Evolutionary conservation across 2,113 vertebrate species (phyloP).

Genomic region (Perca flavescens): DNA sequence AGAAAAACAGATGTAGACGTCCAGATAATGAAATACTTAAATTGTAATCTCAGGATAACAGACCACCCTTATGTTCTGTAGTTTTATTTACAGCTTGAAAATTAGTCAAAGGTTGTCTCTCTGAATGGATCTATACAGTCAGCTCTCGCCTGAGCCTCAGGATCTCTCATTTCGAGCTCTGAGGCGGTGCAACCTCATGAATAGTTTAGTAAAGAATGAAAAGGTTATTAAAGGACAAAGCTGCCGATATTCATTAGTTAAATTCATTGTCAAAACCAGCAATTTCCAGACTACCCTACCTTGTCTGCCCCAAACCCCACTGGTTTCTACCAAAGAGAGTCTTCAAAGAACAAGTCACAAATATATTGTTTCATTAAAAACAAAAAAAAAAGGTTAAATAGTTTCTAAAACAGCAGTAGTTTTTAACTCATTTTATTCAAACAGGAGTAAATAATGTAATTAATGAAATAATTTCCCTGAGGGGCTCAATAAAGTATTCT

Average conservation of each 20-base stretch:
- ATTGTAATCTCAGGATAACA: background rate
- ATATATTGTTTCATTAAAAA: too few species aligned
- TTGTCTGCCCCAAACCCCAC: background rate
- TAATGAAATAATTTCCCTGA: too few species aligned
- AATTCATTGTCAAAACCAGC: background rate
- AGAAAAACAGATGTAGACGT: background rate
- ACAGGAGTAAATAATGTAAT: too few species aligned
- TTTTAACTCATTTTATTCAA: background rate
- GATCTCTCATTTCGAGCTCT: background rate
- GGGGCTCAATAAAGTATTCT: too few species aligned
- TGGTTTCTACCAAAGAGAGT: background rate
- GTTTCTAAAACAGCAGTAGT: background rate
- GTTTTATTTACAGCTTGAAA: background rate
- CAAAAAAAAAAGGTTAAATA: too few species aligned
- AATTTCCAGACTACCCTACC: too few species aligned
- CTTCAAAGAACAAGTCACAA: background rate
- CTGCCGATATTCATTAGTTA: background rate
- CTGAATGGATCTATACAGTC: slow-evolving; percentile 1
- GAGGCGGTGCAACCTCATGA: background rate
- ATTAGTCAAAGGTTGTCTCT: background rate
- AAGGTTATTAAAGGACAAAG: background rate
- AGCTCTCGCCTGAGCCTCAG: background rate
- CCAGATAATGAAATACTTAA: background rate
- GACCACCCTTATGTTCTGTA: background rate
- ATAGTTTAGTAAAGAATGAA: background rate